Evolutionary conservation across 2,797 vertebrate species (phyloP).

Genomic region (Vireo griseus): DNA sequence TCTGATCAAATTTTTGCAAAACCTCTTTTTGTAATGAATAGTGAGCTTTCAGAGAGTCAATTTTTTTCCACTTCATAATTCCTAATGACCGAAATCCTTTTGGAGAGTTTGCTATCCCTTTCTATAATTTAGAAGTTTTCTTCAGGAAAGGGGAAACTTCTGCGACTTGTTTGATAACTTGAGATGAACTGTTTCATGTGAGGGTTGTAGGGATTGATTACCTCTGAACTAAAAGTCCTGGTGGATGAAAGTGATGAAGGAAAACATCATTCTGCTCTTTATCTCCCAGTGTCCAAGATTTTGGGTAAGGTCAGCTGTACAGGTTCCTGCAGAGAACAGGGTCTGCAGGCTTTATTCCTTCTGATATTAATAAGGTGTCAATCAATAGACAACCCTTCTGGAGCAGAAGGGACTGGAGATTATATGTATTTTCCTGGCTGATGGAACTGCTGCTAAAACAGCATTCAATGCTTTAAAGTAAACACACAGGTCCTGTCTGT

Average conservation of each 20-base stretch:
- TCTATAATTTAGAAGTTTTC: neutral
- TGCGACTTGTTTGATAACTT: neutral
- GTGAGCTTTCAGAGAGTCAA: neutral
- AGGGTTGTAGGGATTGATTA: neutral
- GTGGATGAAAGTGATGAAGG: neutral
- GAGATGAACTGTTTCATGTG: neutral
- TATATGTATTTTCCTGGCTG: neutral
- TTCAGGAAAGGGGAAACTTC: neutral
- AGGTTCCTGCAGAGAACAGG: neutral
- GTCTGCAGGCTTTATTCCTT: neutral
- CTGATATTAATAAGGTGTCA: neutral
- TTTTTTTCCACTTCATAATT: neutral
- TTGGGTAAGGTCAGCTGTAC: neutral
- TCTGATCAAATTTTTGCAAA: neutral
- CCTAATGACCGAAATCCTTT: neutral
- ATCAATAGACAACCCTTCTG: neutral
- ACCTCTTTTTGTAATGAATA: neutral
- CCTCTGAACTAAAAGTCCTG: neutral
- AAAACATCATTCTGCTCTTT: neutral
- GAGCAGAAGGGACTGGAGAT: neutral
- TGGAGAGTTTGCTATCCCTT: neutral
- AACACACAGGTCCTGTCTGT: neutral
- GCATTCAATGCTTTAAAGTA: neutral
- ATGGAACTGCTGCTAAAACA: neutral
- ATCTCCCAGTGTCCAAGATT: rapidly evolving